Evolutionary conservation across 2,113 vertebrate species (phyloP).

Genomic region (Megaceryle maxima): DNA sequence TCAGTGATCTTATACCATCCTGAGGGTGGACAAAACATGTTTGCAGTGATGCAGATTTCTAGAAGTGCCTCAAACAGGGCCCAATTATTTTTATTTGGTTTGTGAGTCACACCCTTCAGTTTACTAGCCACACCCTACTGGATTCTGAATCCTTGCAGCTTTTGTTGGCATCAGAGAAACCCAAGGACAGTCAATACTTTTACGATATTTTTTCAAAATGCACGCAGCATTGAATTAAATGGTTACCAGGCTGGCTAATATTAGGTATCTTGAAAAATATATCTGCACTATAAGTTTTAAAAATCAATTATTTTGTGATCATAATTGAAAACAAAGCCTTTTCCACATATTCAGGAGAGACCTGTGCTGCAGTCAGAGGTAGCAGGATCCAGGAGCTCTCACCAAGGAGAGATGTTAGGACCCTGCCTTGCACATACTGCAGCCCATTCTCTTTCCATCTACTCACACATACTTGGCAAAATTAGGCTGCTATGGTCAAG

Average conservation of each 20-base stretch:
- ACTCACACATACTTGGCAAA: accelerated
- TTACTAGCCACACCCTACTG: not conserved
- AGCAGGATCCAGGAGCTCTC: not conserved
- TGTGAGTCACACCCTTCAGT: not conserved
- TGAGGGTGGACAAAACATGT: not conserved
- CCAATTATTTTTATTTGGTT: not conserved
- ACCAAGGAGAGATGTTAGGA: not conserved
- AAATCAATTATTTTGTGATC: not conserved
- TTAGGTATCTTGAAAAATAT: not conserved
- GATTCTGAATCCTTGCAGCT: not conserved
- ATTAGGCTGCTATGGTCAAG: not conserved
- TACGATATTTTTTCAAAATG: not conserved
- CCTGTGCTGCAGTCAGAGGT: accelerated
- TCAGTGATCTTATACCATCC: not conserved
- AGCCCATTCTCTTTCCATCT: not conserved
- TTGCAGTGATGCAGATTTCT: not conserved
- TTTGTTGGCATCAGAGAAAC: not conserved
- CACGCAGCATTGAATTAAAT: not conserved
- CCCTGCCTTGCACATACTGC: not conserved
- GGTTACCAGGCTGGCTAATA: not conserved
- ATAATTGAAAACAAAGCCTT: not conserved
- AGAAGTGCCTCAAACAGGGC: not conserved
- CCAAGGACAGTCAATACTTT: not conserved
- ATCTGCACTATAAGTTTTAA: not conserved
- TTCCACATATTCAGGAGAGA: not conserved